phyloP scores from a whole-genome alignment of 2,797 vertebrate genomes.

The Clarias pachynema region DNA sequence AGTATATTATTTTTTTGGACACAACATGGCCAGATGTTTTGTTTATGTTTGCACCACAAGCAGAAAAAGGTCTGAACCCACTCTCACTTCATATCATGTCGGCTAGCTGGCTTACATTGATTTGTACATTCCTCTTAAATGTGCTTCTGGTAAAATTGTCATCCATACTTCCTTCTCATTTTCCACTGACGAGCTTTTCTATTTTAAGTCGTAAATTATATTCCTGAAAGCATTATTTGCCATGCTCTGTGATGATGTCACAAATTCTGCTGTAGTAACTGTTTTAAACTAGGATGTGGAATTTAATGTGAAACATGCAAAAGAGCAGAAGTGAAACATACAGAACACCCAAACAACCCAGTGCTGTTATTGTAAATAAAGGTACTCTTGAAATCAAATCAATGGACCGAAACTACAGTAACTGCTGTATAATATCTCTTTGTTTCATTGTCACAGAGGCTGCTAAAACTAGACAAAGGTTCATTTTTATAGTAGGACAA shows the following conservation, averaged over 20 bases:
- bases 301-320: neutral
- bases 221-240: neutral
- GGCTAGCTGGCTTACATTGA: neutral
- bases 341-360: too few relatives aligned
- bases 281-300: neutral
- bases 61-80: neutral
- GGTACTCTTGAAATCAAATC: neutral
- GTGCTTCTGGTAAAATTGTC: neutral
- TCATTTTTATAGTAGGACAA: conserved; percentile 10
- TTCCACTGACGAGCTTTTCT: neutral
- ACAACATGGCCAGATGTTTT: neutral
- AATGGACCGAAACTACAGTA: neutral
- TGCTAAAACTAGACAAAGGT: neutral
- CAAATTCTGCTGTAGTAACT: neutral
- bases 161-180: neutral
- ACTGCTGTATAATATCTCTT: neutral
- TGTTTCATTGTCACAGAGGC: neutral
- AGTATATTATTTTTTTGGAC: neutral
- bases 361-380: neutral
- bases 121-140: neutral
- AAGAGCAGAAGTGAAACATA: neutral
- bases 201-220: neutral
- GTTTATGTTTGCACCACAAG: neutral
- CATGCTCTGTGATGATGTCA: neutral
- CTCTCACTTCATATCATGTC: neutral